Conservation (phyloP, 2,797 vertebrate genomes). For the Mus minutoides region DNA sequence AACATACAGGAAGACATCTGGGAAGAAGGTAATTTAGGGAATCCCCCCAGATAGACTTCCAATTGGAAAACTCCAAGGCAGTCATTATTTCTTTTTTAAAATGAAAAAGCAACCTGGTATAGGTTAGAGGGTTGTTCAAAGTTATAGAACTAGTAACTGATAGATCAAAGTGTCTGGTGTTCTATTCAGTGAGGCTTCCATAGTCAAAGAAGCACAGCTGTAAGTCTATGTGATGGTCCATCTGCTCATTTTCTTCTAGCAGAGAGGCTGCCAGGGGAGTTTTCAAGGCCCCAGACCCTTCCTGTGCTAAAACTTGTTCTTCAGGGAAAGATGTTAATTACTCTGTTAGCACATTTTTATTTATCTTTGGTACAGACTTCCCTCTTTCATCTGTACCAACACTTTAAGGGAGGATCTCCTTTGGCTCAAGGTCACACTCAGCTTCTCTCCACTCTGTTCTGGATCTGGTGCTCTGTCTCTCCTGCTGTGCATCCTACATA, state of each 20-base stretch:
- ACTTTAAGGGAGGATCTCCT: not conserved
- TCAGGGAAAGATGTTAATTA: conserved; percentile 20
- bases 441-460: not conserved
- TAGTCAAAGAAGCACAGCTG: not conserved
- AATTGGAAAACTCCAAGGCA: not conserved
- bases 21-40: not conserved
- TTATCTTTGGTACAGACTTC: not conserved
- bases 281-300: not conserved
- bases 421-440: not conserved
- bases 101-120: not conserved
- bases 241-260: conserved; percentile 6
- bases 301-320: conserved; percentile 45
- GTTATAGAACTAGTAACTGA: not conserved
- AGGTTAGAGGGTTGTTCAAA: not conserved
- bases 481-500: not conserved
- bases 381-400: not conserved
- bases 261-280: not conserved
- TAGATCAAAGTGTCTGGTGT: not conserved
- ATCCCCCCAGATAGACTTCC: not conserved
- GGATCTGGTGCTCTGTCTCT: not conserved
- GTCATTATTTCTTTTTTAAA: conserved; percentile 18
- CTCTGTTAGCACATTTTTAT: not conserved
- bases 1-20: not conserved
- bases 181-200: not conserved
- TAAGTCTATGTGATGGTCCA: not conserved